Conservation (phyloP, 2,113 vertebrate species). For the Odobenus rosmarus region DNA sequence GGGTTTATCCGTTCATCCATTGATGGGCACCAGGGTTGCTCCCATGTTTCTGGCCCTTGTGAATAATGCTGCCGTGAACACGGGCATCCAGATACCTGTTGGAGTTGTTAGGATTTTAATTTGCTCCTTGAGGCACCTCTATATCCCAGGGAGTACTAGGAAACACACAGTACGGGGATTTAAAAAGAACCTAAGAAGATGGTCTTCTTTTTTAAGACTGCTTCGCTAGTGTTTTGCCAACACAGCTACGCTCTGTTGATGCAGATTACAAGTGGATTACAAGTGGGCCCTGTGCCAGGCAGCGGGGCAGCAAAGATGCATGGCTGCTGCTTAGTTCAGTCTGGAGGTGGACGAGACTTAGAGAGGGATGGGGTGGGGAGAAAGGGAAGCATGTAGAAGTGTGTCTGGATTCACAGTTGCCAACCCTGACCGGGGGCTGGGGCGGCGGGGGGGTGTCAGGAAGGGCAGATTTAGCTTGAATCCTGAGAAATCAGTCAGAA, state of each 20-base stretch:
- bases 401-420: neutral
- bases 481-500: neutral
- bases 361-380: too few relatives aligned
- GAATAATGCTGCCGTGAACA: neutral
- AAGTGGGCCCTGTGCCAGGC: neutral
- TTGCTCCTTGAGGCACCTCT: neutral
- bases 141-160: neutral
- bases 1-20: neutral
- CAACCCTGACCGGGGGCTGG: neutral
- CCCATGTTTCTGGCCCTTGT: neutral
- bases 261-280: neutral
- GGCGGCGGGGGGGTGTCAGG: accelerated
- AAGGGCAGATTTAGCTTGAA: neutral
- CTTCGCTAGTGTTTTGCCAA: neutral
- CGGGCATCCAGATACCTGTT: neutral
- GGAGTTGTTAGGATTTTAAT: neutral
- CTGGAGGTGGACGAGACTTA: neutral
- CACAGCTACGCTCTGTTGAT: neutral
- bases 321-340: neutral
- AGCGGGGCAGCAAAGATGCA: neutral
- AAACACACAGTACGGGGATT: neutral
- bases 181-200: neutral
- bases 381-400: neutral
- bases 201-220: neutral
- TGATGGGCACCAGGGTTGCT: neutral